Base-by-base conservation (phyloP, 2,797 vertebrate genomes). In the Sparidentex hasta region DNA sequence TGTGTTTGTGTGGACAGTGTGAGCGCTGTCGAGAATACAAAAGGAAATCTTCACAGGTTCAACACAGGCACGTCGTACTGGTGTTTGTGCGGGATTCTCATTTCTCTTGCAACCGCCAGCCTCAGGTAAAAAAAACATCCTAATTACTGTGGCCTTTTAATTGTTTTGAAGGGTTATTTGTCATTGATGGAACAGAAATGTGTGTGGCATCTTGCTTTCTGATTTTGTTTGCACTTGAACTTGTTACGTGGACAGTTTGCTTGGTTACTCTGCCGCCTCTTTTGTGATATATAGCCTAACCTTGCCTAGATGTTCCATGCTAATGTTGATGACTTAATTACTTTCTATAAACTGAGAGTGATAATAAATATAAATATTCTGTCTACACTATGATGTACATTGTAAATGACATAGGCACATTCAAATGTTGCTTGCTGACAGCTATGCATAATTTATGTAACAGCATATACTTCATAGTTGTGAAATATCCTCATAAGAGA, bases 61-160 rank as follows among this genome's bases (percentile, higher is more conserved):
- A 71, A 61, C 81, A 68, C 70, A 70, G 81, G 62, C 85, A 59
- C 61, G 11, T 18, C 61, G 11, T 18, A 57, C 75, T 67, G 64
- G 69, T 75, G 59, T 86, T 84, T 87, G 71, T 77, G 71, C 23
- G 11, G 80, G 79, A 88, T 80, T 88, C 65, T 80, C 59, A 44
- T 59, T 85, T 86, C 46, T 78, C 55, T 79, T 83, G 43, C 47
- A 52, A 65, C 83, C 65, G 44, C 74, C 79, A 83, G 78, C 87
- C 79, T 88, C 92, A 95, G 94, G 94, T 95, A 93, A 91, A 74
- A 47, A 13, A 43, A n/a, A n/a, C n/a, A 46, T 41, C 0, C 4
- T 14, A 13, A 71, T 69, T 27, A 65, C 11, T 50, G 3, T 61
- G 0, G 71, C 20, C 29, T 82, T 50, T 64, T 14, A 5, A 63